Evolutionary conservation across 92 coral and sea anemone genomes (phyloP), one percentile per base, ranked within the genome.

Genomic region (Micromussa lordhowensis): DNA sequence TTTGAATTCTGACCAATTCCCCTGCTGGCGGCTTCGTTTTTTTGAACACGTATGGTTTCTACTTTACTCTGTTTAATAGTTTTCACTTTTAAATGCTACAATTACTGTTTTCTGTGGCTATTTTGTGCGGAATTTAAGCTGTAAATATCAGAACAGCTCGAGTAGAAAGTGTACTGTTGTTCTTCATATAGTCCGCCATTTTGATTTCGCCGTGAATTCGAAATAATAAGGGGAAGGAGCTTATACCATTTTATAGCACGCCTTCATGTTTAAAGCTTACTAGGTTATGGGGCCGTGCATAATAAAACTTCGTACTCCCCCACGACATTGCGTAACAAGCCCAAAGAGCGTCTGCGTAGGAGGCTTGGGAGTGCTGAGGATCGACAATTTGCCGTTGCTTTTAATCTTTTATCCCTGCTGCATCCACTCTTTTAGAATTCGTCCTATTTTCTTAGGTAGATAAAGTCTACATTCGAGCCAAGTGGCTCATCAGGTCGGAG

Each of bases 191-290:
- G 70, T 81, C 70, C 30, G 69, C 85, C 22, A 44, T 54, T 30
- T 32, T 81, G 69, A 59, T 22, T 54, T 0, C 38, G 29, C 71
- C 3, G 18, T 81, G 78, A 69, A 84, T 32, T 84, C 34, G 14
- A 57, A 57, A 78, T 51, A n/a, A n/a, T n/a, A 53, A 66, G 34
- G 82, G 66, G 66, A n/a, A 66, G 82, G 71, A 31, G 30, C 34
- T 48, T 48, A n/a, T 78, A 29, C 68, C 82, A 64, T 78, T 48
- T 78, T 78, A 48, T 78, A 78, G 82, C 78, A 35, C 78, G 78
- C 78, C 78, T 73, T 73, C 44, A 35, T 49, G 4, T 74, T 64
- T 26, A 64, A 19, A n/a, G n/a, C n/a, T n/a, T n/a, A n/a, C n/a
- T n/a, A n/a, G n/a, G n/a, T n/a, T n/a, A n/a, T n/a, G n/a, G n/a